Evolutionary conservation across 1,140 invertebrate species (phyloP).

Genomic region (Aphis craccivora): DNA sequence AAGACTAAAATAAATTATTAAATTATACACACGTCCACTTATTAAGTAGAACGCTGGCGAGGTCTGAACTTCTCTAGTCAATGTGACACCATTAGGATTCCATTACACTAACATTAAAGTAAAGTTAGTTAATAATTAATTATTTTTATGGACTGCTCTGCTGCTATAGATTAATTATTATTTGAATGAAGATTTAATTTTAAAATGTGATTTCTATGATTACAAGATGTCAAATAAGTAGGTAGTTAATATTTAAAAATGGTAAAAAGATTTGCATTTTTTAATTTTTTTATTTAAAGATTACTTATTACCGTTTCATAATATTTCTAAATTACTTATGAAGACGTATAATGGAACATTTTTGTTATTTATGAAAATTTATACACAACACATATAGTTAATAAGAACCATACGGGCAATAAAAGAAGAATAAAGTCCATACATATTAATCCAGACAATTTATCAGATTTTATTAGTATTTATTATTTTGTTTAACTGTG

Average conservation of each 20-base stretch:
- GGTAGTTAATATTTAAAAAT: neutral
- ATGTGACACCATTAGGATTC: neutral
- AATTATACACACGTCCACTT: neutral
- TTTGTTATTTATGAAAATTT: neutral
- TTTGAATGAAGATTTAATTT: neutral
- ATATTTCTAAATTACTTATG: neutral
- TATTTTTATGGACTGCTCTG: neutral
- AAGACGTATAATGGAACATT: too few relatives aligned
- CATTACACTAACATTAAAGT: neutral
- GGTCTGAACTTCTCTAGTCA: neutral
- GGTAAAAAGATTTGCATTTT: neutral
- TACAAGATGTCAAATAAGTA: neutral
- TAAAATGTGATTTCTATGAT: neutral
- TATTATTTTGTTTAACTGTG: neutral
- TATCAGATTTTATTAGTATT: neutral
- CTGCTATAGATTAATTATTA: neutral
- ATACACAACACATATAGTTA: neutral
- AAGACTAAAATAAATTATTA: constrained; percentile 3
- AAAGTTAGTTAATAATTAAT: constrained; percentile 2
- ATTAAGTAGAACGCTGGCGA: neutral
- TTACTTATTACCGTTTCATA: neutral
- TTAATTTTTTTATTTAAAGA: neutral
- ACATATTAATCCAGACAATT: neutral
- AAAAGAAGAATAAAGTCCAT: neutral
- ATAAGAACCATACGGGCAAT: neutral